Base-by-base conservation (phyloP, 2,888 invertebrate species). In the Nudaria mundana region DNA sequence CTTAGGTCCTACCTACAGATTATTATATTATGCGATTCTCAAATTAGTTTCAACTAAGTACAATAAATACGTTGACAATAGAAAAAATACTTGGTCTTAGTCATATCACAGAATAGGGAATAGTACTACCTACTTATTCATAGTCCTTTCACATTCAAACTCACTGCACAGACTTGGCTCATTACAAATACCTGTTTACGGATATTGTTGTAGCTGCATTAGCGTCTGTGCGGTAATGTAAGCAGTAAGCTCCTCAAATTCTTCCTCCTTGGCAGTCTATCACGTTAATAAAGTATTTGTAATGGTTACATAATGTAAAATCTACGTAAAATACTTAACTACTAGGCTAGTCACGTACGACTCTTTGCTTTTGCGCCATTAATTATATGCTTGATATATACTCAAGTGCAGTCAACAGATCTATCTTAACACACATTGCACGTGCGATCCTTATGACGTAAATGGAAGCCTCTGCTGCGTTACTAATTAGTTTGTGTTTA, bases 221-320 rank as follows among this genome's bases (percentile, higher is more conserved):
- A 41, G 34, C 40, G 40, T 44, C 44, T 46, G 48, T 56, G 37
- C 29, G 30, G 43, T 65, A 63, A 63, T 67, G 42, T 57, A 68
- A 52, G 48, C 62, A 60, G 37, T 51, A 39, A 48, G 52, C 48
- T 40, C 44, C 44, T 45, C 39, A 49, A 56, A 47, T 60, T 56
- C 76, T 81, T 80, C 79, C 78, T 71, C 47, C 72, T 79, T 76
- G 76, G 78, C 79, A 75, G 48, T 41, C 48, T 33, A 49, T 37
- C 38, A 39, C 45, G 49, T 49, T 55, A 44, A 57, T 63, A 57
- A 54, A 57, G 52, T 48, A 56, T 51, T 54, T 65, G 65, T 53
- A 58, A 33, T 50, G 64, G 56, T 76, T 78, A 67, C 71, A 66
- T 73, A 78, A 76, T 69, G 56, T 39, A 36, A 40, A 43, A 41